Evolutionary conservation across 30 jellyfish, hydroid and myxozoan species (phyloP).

Genomic region (Aurelia coerulea): DNA sequence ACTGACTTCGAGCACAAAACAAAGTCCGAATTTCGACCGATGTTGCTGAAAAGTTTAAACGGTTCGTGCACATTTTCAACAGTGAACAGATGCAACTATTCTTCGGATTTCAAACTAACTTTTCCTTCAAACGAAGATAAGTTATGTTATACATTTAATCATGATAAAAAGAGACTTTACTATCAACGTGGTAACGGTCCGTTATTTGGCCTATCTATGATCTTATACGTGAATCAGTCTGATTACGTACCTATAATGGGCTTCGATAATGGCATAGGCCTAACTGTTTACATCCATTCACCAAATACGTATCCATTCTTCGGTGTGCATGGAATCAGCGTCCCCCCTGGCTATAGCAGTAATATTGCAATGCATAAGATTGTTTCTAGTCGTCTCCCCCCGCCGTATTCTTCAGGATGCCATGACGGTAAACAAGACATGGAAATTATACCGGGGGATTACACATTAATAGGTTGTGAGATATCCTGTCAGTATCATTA

Average conservation of each 20-base stretch:
- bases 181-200: constrained; percentile 71
- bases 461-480: constrained; percentile 75
- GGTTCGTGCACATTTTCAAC: constrained; percentile 69
- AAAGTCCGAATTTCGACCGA: constrained; percentile 47
- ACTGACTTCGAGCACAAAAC: constrained; percentile 44
- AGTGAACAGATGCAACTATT: constrained; percentile 31
- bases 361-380: constrained; percentile 62
- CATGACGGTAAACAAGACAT: constrained; percentile 29
- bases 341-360: constrained; percentile 65
- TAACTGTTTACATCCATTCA: constrained; percentile 56
- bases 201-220: constrained; percentile 57
- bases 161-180: constrained; percentile 27
- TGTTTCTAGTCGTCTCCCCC: constrained; percentile 50
- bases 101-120: constrained; percentile 43
- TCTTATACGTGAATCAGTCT: constrained; percentile 50
- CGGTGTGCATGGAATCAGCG: constrained; percentile 63
- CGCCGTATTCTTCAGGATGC: constrained; percentile 74
- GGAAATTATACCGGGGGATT: constrained; percentile 69
- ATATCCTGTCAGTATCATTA: constrained; percentile 63
- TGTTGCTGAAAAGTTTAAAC: constrained; percentile 19
- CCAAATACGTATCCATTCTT: constrained; percentile 61
- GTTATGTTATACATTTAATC: constrained; percentile 57
- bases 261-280: constrained; percentile 54
- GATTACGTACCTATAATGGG: constrained; percentile 68
- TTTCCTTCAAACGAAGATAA: constrained; percentile 65